Evolutionary conservation across 2,113 vertebrate genomes (phyloP), one percentile per base, ranked within the genome.

Genomic region (Sminthopsis crassicaudata): DNA sequence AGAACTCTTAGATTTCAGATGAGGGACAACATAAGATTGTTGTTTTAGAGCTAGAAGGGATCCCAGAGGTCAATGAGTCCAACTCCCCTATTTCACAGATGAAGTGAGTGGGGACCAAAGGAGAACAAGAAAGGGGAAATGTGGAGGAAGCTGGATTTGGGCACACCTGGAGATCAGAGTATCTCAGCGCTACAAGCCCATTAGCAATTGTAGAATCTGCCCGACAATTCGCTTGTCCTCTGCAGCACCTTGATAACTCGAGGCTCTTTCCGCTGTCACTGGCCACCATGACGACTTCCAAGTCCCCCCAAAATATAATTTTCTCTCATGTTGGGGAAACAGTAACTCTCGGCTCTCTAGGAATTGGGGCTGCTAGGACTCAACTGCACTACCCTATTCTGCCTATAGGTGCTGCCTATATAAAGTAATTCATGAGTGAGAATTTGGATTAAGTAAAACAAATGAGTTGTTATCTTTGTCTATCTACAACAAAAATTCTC

Each of bases 401-500:
- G 52, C 92, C 55, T 51, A 14, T 94, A 91, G 46, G 9, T 93
- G 67, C 9, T 46, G 55, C 93, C 89, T 90, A 52, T 27, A 67
- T 23, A 84, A 96, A 94, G 26, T 89, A 92, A 92, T 95, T 53
- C 84, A 92, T 76, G 26, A 90, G 46, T 93, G 90, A 97, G 90
- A 27, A n/a, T 91, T 95, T 94, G 53, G 50, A 3, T 95, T 94
- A 42, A 19, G 4, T 42, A 42, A 84, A 84, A 42, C 19, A 84
- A 42, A 84, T 84, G 42, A 42, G n/a, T 19, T 23, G 16, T 84
- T 19, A 2, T 84, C n/a, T 84, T 42, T 42, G 36, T 84, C n/a
- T 23, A 22, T 22, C 36, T 27, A 84, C 42, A 42, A 22, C 67
- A 19, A 36, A 36, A 67, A 42, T 22, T 84, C 36, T 84, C 36